phyloP scores from a whole-genome alignment of 1,140 invertebrate species.

The Procambarus virginalis region DNA sequence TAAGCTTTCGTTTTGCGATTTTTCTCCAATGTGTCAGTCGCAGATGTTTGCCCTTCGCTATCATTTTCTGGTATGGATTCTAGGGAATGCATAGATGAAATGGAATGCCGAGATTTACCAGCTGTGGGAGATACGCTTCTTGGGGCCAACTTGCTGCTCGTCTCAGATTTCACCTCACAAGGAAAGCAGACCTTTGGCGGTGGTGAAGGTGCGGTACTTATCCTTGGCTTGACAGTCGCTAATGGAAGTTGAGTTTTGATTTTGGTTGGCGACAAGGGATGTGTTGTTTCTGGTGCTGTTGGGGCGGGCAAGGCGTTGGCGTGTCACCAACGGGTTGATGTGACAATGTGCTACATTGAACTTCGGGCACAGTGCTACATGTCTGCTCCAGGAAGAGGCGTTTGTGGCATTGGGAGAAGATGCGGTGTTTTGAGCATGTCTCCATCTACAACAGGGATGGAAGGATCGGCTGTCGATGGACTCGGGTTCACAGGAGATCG shows the following conservation, averaged over 20 bases:
- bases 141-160: neutral
- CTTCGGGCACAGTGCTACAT: neutral
- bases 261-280: neutral
- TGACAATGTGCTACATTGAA: too few species aligned
- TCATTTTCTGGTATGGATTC: conserved; percentile 69
- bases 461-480: neutral
- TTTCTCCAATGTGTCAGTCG: conserved; percentile 14
- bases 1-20: neutral
- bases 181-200: conserved; percentile 9
- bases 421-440: conserved; percentile 38
- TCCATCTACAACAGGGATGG: conserved; percentile 8
- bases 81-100: conserved; percentile 68
- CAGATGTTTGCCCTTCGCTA: conserved; percentile 53
- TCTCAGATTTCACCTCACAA: conserved; percentile 27
- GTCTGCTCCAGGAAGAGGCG: neutral
- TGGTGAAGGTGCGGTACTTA: conserved; percentile 30
- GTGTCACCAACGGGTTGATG: neutral
- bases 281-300: neutral
- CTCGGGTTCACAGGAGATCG: conserved; percentile 41
- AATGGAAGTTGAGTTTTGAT: neutral
- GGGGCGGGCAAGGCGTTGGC: neutral
- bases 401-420: conserved; percentile 26
- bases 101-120: conserved; percentile 63
- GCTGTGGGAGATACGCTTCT: conserved; percentile 35
- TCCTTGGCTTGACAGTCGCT: neutral